Base-by-base conservation (phyloP, 1,140 invertebrate species). In the Spodoptera frugiperda region DNA sequence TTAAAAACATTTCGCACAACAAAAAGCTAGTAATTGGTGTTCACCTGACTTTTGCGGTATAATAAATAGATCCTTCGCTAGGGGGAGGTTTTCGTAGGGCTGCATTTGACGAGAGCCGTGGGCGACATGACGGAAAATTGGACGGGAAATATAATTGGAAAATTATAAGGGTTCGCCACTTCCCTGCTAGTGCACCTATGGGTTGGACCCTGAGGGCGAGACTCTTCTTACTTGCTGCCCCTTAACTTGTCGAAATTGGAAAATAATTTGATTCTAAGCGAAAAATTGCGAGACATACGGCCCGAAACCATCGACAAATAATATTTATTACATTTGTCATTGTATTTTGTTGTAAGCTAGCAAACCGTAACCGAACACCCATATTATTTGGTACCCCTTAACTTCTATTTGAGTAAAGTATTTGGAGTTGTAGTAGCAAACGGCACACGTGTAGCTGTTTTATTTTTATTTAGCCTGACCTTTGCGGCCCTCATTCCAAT, bases 131-230 rank as follows among this genome's bases (percentile, higher is more conserved):
- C 83, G 91, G 92, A 93, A 93, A 92, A 93, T 93, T 93, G 92
- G 84, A 91, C 89, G 89, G 91, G 90, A 93, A 93, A 93, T 93
- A 93, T 93, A 93, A 93, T 93, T 93, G 92, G 92, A 93, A 93
- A 93, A 93, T 93, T 93, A 93, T 93, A 90, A 91, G 88, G 89
- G 86, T 84, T 84, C 88, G 88, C 89, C 91, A 91, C 87, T 92
- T 90, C 87, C 85, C 86, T 85, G 84, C 83, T 89, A 88, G 84
- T 86, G 76, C 77, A 85, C 82, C 84, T 86, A 84, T 76, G 51
- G 78, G 76, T 83, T 39, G 46, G 74, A 80, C 79, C 84, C 82
- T 79, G 75, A 39, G 63, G 83, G 84, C 79, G 78, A 83, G 78
- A 81, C 59, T 76, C 82, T 81, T 84, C 82, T 79, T 79, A 59